Base-by-base conservation (phyloP, 2,797 vertebrate species). In the Hozukius guyotensis region DNA sequence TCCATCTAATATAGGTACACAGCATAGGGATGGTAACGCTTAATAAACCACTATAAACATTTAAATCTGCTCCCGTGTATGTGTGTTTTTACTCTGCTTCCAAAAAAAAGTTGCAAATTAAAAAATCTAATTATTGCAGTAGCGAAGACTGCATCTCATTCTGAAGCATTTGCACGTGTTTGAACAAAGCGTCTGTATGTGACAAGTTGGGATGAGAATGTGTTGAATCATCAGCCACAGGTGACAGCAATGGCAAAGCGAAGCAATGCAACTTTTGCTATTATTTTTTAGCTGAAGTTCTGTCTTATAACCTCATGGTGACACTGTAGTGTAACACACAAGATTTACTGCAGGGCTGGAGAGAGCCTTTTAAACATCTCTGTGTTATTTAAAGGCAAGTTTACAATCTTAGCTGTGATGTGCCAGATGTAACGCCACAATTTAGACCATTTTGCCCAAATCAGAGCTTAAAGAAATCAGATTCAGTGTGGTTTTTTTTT, bases 271-370 rank as follows among this genome's bases (percentile, higher is more conserved):
- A 16, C 42, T 49, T 52, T 53, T 65, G 16, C 3, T 68, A 0
- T 76, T 56, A 36, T 27, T 61, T 66, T 60, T 16, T 4, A 36
- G 32, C 20, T 85, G 68, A 69, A 83, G 62, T 88, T 90, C 66
- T 71, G n/a, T 24, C 22, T 66, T 12, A 18, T 13, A 53, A 71
- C 74, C 74, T 77, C 83, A 87, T 46, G 77, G 87, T 78, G 81
- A 74, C 61, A 77, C 74, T 74, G 9, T 38, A 68, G 55, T 9
- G 10, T 63, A 82, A 78, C 56, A 27, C 2, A 61, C 32, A 49
- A 0, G 25, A 32, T 42, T 29, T 53, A 53, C 18, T 53, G 18
- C 16, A 20, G 18, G 4, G 18, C 34, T 34, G 5, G 4, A 13
- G 11, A n/a, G 12, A 22, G 14, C 59, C 29, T 22, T 5, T 72